phyloP scores from a whole-genome alignment of 1,140 invertebrate species.

The Teleogryllus occipitalis region DNA sequence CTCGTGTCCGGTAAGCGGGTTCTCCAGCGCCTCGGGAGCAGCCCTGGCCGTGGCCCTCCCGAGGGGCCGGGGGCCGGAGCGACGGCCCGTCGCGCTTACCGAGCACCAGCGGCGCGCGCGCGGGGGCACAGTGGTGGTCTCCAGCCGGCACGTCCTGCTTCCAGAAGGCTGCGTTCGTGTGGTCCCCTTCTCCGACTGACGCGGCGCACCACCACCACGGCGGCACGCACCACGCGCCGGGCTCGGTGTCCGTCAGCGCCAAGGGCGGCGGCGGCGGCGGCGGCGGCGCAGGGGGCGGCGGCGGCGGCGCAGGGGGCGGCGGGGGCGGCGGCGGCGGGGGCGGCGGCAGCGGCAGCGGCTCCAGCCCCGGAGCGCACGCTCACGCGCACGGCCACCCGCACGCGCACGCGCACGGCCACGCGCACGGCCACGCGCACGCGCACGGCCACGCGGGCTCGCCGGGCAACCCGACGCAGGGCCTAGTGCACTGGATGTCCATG shows the following conservation, averaged over 20 bases:
- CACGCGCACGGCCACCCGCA: conserved; percentile 11
- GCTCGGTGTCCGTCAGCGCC: conserved; percentile 31
- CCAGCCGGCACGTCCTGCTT: conserved; percentile 26
- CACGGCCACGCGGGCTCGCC: conserved; percentile 26
- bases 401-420: conserved; percentile 34
- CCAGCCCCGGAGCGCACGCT: neutral
- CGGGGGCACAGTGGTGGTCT: neutral
- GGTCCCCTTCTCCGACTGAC: conserved; percentile 34
- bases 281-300: conserved; percentile 25
- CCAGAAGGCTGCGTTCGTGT: conserved; percentile 39
- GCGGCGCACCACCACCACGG: conserved; percentile 13
- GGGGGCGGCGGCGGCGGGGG: conserved; percentile 29
- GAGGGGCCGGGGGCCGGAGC: too few species aligned
- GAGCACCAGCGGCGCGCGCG: too few species aligned
- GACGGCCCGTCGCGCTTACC: too few species aligned
- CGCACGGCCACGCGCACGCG: conserved; percentile 12
- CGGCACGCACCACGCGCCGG: neutral
- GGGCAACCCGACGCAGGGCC: conserved; percentile 35
- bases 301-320: conserved; percentile 32
- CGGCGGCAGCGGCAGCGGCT: conserved; percentile 27
- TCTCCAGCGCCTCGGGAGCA: too few species aligned
- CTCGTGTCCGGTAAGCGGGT: too few species aligned
- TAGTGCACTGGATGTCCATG: conserved; percentile 77
- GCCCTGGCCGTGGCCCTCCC: too few species aligned
- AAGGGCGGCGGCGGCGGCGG: conserved; percentile 31